Percentiles rank a stretch among this genome's conserved stretches.
These are phyloP conservation scores for Aix galericulata DNA, from an alignment of 2,113 vertebrate genomes.

Conservation along the genomic window DNA sequence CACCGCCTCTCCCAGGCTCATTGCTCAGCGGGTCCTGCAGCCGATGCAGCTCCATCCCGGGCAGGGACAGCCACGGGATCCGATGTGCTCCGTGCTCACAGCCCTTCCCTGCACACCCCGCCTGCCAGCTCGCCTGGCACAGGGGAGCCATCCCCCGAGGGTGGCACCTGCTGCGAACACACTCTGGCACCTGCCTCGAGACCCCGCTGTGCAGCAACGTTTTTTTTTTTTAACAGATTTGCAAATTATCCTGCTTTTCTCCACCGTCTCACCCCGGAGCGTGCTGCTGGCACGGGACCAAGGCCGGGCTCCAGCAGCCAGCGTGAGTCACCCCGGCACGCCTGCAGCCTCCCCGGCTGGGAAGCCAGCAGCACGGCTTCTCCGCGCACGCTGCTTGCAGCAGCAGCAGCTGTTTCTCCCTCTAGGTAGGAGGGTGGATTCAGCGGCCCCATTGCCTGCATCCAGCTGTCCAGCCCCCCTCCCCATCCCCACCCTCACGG, in stretches of 20 bases:
- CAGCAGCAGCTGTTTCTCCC: conserved; percentile 39
- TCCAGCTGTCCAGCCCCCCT: neutral
- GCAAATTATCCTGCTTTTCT: conserved; percentile 50
- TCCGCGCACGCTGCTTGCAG: neutral
- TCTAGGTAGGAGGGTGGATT: neutral
- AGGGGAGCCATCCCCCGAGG: neutral
- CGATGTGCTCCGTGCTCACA: fast-evolving
- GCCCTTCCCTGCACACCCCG: neutral
- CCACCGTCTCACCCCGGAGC: neutral
- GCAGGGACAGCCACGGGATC: neutral
- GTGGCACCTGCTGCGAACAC: conserved; percentile 1
- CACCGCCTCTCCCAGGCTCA: fast-evolving
- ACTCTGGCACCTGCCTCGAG: neutral
- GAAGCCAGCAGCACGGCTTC: neutral
- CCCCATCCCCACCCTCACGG: fast-evolving
- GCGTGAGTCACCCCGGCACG: conserved; percentile 37
- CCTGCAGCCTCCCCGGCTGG: neutral
- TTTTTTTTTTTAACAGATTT: neutral
- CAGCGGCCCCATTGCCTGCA: neutral
- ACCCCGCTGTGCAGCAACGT: neutral
- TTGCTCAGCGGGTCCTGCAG: neutral
- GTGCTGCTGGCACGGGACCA: conserved; percentile 21
- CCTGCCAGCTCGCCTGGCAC: neutral
- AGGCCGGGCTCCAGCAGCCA: conserved; percentile 31
- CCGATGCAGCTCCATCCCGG: neutral